Evolutionary conservation across 1,140 invertebrate genomes (phyloP).

Genomic region (Apis florea): DNA sequence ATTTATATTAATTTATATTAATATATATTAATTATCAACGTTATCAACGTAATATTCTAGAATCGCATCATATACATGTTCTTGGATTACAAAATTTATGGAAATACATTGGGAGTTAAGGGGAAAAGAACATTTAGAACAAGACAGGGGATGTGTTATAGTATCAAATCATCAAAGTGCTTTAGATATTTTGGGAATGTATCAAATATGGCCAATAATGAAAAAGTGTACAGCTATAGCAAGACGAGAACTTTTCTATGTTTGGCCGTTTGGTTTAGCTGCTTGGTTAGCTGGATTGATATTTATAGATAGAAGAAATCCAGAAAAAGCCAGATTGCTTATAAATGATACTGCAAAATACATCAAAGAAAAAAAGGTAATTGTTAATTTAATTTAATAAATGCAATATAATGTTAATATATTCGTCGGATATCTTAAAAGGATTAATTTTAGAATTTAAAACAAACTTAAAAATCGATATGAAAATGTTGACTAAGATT

Average conservation of each 20-base stretch:
- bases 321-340: constrained; percentile 88
- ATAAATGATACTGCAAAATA: constrained; percentile 89
- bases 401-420: no score
- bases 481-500: no score
- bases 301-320: constrained; percentile 93
- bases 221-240: constrained; percentile 92
- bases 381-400: background rate
- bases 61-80: constrained; percentile 86
- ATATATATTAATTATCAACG: no score
- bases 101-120: constrained; percentile 90
- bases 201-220: constrained; percentile 94
- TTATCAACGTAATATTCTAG: constrained; percentile 76
- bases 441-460: no score
- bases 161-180: constrained; percentile 94
- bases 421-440: no score
- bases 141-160: constrained; percentile 89
- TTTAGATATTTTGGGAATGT: constrained; percentile 90
- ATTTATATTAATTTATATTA: no score
- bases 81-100: constrained; percentile 85
- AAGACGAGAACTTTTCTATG: constrained; percentile 93
- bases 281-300: constrained; percentile 94
- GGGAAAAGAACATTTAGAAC: constrained; percentile 88
- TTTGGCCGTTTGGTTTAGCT: constrained; percentile 93
- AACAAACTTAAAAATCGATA: no score
- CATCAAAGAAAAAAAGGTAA: constrained; percentile 86